Base-by-base conservation (phyloP, 2,113 vertebrate genomes). In the Haemorhous mexicanus region DNA sequence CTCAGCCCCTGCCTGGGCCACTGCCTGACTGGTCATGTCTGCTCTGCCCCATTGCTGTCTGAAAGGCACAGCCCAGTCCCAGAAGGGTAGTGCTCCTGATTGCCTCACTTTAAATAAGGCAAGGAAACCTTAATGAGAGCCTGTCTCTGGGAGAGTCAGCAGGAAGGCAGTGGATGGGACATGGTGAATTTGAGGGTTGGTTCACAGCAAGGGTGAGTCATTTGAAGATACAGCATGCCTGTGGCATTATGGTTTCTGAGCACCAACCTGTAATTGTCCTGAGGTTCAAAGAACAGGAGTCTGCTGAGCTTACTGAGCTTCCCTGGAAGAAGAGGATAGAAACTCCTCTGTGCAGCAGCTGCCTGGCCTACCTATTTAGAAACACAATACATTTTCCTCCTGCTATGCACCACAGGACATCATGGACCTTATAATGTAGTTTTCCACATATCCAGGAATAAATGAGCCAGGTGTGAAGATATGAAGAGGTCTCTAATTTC, bases 341-440 rank as follows among this genome's bases (percentile, higher is more conserved):
- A 93, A 46, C 33, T 69, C 24, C 21, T 66, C 53, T 64, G 37
- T 10, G 22, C 41, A 84, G 41, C 35, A 79, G 62, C n/a, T 73
- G 41, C 52, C 43, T 86, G 78, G 43, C 21, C 37, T 76, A 33
- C 26, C 32, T 75, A 88, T 89, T 83, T 18, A 85, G 47, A 89
- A 88, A 73, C 46, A 84, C 33, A 67, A 21, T 75, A 73, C 3
- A 15, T 73, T 95, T 87, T 67, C 26, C 7, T 67, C n/a, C 37
- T 0, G 0, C 32, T 85, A 13, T 16, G 18, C 39, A 27, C 35
- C 0, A 3, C 2, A 3, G 20, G 13, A 4, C 17, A 55, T 46
- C 16, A 14, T 43, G 12, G 30, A 56, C 47, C 21, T 87, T 70
- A 62, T 44, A 77, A 21, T 55, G 30, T 32, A 59, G 47, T 43